phyloP scores from a whole-genome alignment of 2,888 invertebrate species.

The Hypsopygia costalis region DNA sequence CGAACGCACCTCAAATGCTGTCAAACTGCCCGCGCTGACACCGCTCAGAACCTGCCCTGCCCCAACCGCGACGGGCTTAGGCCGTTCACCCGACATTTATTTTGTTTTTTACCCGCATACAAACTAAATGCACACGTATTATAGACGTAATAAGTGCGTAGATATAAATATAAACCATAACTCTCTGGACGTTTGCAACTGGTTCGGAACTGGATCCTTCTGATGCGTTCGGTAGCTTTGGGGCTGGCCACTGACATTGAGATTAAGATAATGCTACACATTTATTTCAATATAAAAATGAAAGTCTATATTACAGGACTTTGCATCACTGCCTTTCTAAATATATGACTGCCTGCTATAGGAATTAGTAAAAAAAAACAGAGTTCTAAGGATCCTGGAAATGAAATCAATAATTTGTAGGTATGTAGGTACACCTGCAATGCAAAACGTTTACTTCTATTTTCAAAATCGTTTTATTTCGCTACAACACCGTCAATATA shows the following conservation, averaged over 20 bases:
- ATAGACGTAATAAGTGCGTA: slow-evolving; percentile 50
- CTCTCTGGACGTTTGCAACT: slow-evolving; percentile 58
- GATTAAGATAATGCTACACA: slow-evolving; percentile 31
- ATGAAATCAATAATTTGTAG: no score
- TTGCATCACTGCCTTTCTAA: no score
- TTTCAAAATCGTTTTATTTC: no score
- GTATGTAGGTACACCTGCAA: no score
- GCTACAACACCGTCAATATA: no score
- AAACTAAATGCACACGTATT: slow-evolving; percentile 58
- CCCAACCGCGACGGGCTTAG: slow-evolving; percentile 56
- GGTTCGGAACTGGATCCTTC: slow-evolving; percentile 58
- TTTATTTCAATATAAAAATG: slow-evolving; percentile 29
- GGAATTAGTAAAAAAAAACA: no score
- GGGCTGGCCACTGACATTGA: slow-evolving; percentile 25
- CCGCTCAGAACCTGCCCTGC: slow-evolving; percentile 54
- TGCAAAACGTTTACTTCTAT: no score
- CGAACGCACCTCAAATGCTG: slow-evolving; percentile 74
- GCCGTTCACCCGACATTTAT: slow-evolving; percentile 68
- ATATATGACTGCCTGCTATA: no score
- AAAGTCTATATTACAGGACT: no score
- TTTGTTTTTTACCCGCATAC: slow-evolving; percentile 76
- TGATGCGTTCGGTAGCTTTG: slow-evolving; percentile 42
- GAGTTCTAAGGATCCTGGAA: no score
- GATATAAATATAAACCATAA: slow-evolving; percentile 59
- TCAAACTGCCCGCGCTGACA: slow-evolving; percentile 63